Evolutionary conservation across 2,797 vertebrate genomes (phyloP), one percentile per base, ranked within the genome.

Genomic region (Cygnus olor): DNA sequence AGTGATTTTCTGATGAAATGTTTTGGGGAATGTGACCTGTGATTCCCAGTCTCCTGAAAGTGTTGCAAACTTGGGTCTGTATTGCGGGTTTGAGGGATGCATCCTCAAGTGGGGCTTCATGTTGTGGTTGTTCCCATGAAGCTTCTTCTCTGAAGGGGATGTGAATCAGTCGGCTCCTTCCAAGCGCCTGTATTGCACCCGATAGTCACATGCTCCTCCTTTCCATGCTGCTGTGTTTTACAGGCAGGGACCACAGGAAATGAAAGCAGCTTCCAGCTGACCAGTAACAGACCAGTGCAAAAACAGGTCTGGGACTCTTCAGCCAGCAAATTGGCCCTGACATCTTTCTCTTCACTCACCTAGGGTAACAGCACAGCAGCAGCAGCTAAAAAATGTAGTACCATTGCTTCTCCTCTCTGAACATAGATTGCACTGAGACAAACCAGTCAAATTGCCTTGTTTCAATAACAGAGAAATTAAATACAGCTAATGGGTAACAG

Each of bases 291-390:
- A 53, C 7, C 24, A 42, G 2, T 10, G 30, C 57, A 47, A 85
- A 80, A 9, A 24, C 51, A 30, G 56, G 42, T 40, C 38, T 42
- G 21, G 30, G 51, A 20, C 9, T 64, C 38, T 45, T n/a, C 34
- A 64, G 16, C 44, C 20, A 8, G 24, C 0, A 0, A 21, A 57
- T 18, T 64, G 68, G 34, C 42, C 32, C 54, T 8, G 22, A 9
- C 54, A 38, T 17, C 0, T 0, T 40, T 9, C 7, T 27, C 28
- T 38, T 53, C n/a, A 5, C 17, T 19, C 38, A 22, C 30, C 27
- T 16, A 34, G 56, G 42, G 15, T 0, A n/a, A 25, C 40, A 47
- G 18, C 49, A 38, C 5, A 1, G 45, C 8, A 17, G 21, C 25
- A 32, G 18, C 10, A 63, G 49, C 14, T 73, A 32, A 63, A 14